Evolutionary conservation across 2,113 vertebrate genomes (phyloP).

Genomic region (Acrocephalus arundinaceus): DNA sequence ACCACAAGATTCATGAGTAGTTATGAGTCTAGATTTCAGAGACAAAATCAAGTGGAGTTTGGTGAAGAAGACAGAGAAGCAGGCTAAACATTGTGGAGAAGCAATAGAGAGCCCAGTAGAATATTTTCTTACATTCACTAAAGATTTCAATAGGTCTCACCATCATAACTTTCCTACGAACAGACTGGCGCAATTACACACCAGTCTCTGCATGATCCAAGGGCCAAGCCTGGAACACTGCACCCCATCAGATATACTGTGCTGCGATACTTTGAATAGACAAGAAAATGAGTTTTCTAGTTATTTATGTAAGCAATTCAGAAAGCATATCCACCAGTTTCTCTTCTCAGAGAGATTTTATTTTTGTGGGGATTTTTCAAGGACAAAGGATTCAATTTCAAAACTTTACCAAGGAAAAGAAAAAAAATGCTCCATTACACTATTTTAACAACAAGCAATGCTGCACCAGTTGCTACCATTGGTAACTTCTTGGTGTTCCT

Average conservation of each 20-base stretch:
- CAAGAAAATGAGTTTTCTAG: constrained; percentile 58
- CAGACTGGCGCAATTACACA: neutral
- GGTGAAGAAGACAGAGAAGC: neutral
- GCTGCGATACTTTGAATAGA: neutral
- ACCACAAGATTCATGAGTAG: neutral
- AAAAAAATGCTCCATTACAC: neutral
- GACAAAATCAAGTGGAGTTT: neutral
- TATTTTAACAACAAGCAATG: neutral
- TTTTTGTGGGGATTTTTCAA: constrained; percentile 36
- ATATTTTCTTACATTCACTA: neutral
- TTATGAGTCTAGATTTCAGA: neutral
- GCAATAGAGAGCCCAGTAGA: neutral
- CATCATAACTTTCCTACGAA: neutral
- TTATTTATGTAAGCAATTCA: constrained; percentile 64
- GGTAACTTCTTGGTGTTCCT: neutral
- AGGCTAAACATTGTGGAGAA: neutral
- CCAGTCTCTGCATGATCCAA: neutral
- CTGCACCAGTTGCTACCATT: neutral
- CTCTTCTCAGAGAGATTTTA: constrained; percentile 9
- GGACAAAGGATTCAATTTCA: constrained; percentile 21
- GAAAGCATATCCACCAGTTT: constrained; percentile 9
- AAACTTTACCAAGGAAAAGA: neutral
- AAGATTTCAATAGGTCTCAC: neutral
- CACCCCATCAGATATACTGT: neutral
- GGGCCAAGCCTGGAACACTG: neutral